Percentiles rank a stretch among this genome's conserved stretches.
These are phyloP conservation scores for Eupeodes latifasciatus DNA, from an alignment of 2,888 invertebrate genomes.

Conservation along the genomic window DNA sequence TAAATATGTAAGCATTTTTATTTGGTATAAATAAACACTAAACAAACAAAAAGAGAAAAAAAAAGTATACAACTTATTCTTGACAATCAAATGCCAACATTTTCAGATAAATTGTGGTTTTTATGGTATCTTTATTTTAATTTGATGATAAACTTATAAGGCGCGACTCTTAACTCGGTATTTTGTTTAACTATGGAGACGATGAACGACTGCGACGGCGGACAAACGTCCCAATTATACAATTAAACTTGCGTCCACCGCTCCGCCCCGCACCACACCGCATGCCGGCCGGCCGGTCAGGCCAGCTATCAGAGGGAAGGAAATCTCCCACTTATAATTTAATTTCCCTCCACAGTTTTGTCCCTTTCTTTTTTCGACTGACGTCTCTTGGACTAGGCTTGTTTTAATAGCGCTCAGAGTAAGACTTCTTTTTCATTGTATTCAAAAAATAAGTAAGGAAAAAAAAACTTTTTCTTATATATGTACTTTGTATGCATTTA, in stretches of 20 bases:
- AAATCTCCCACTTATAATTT: conserved; percentile 35
- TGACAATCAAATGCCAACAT: conserved; percentile 19
- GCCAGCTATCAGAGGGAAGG: neutral
- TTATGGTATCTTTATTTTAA: conserved; percentile 60
- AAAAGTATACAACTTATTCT: neutral
- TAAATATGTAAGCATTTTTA: neutral
- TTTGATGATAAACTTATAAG: conserved; percentile 35
- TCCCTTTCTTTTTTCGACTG: neutral
- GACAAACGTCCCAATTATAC: conserved; percentile 45
- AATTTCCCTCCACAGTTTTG: conserved; percentile 8
- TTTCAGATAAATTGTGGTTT: conserved; percentile 41
- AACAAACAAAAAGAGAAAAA: neutral
- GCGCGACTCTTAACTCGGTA: conserved; percentile 35
- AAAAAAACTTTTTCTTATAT: conserved; percentile 48
- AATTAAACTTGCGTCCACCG: conserved; percentile 44
- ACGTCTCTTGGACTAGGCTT: conserved; percentile 12
- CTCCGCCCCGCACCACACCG: too few relatives aligned
- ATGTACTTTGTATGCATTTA: conserved; percentile 29
- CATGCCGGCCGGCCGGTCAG: too few relatives aligned
- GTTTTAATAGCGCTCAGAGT: conserved; percentile 37
- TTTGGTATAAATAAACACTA: neutral
- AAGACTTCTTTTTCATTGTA: conserved; percentile 50
- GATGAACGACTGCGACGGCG: neutral
- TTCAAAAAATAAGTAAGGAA: conserved; percentile 1
- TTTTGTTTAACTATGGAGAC: conserved; percentile 21